phyloP scores from a whole-genome alignment of 2,888 invertebrate genomes.

The Andrena bicolor region DNA sequence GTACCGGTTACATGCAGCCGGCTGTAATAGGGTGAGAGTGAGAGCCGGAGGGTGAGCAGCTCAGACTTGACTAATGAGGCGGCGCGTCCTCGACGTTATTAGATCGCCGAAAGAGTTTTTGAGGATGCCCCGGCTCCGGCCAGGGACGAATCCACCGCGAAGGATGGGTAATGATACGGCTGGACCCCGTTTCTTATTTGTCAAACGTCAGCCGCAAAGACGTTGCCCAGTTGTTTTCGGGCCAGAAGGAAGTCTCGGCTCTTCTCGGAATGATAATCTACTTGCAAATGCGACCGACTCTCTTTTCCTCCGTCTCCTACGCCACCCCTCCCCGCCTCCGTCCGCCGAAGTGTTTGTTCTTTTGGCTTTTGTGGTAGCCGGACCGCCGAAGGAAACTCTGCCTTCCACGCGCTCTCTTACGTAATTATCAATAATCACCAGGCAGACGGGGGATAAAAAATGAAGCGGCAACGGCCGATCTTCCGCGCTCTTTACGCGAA shows the following conservation, averaged over 20 bases:
- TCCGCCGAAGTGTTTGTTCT: constrained; percentile 18
- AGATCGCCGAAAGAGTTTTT: constrained; percentile 85
- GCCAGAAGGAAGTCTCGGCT: constrained; percentile 76
- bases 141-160: constrained; percentile 79
- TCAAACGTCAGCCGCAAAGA: constrained; percentile 84
- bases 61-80: constrained; percentile 85
- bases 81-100: constrained; percentile 85
- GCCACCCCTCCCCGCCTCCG: constrained; percentile 7
- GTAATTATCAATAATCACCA: constrained; percentile 74
- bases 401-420: constrained; percentile 59
- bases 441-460: constrained; percentile 18
- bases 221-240: constrained; percentile 78
- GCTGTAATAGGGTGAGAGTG: constrained; percentile 77
- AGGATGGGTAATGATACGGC: constrained; percentile 85
- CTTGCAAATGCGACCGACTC: constrained; percentile 73
- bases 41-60: constrained; percentile 71
- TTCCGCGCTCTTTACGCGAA: too few relatives aligned
- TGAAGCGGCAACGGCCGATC: neutral
- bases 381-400: constrained; percentile 23
- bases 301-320: neutral
- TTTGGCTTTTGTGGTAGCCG: constrained; percentile 19
- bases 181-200: constrained; percentile 85
- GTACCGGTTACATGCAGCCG: constrained; percentile 75
- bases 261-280: constrained; percentile 78
- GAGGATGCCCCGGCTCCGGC: constrained; percentile 77